phyloP scores from a whole-genome alignment of 2,888 invertebrate genomes.

The Kryphioiulus occultus region DNA sequence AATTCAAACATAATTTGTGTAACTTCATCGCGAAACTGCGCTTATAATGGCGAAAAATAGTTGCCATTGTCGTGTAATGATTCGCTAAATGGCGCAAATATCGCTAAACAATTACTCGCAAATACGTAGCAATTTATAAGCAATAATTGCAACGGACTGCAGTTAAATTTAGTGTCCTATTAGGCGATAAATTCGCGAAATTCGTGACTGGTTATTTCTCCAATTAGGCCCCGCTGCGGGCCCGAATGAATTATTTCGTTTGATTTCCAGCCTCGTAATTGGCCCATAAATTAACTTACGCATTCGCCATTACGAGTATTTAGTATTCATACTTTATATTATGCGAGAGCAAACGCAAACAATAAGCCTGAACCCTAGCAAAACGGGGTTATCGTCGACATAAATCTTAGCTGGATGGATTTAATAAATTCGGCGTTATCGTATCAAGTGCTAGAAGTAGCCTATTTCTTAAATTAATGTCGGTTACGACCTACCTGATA shows the following conservation, averaged over 20 bases:
- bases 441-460: neutral
- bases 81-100: no score
- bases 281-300: neutral
- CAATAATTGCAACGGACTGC: neutral
- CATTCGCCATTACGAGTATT: neutral
- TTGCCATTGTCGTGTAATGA: no score
- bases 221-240: neutral
- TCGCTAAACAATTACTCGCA: no score
- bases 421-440: neutral
- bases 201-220: neutral
- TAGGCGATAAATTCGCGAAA: neutral
- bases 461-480: neutral
- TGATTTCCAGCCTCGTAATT: neutral
- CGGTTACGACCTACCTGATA: neutral
- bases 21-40: no score
- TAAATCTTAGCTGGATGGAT: neutral
- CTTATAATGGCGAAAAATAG: no score
- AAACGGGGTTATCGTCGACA: neutral
- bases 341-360: neutral
- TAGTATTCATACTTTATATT: neutral
- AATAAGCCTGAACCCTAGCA: neutral
- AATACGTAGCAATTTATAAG: neutral
- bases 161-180: neutral
- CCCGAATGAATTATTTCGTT: neutral
- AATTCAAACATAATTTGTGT: no score